phyloP scores from a whole-genome alignment of 2,888 invertebrate species.

The Pecten maximus region DNA sequence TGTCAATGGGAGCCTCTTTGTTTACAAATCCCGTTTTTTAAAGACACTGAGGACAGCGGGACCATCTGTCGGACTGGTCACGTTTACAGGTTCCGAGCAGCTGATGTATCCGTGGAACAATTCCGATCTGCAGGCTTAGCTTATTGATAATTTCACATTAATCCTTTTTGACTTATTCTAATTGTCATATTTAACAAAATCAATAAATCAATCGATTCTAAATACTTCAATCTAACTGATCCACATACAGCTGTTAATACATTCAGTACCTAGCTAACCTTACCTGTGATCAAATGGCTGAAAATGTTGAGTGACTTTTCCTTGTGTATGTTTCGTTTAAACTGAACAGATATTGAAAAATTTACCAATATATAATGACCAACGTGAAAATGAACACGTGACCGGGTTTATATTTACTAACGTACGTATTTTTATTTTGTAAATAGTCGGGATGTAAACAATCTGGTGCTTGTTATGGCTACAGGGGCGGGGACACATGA shows the following conservation, averaged over 20 bases:
- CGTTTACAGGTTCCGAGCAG: too few species aligned
- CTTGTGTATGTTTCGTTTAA: background rate
- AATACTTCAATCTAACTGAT: too few species aligned
- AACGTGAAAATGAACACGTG: constrained; percentile 8
- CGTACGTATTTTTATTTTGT: constrained; percentile 22
- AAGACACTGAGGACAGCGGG: too few species aligned
- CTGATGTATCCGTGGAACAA: too few species aligned
- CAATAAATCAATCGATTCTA: too few species aligned
- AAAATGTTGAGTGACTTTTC: background rate
- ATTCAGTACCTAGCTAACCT: background rate
- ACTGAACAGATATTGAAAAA: background rate
- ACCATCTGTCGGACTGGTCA: too few species aligned
- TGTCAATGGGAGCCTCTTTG: background rate
- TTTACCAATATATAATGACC: background rate
- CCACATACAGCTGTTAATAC: background rate
- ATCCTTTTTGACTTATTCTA: too few species aligned
- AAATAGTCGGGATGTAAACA: constrained; percentile 13
- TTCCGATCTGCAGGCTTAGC: too few species aligned
- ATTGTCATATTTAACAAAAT: too few species aligned
- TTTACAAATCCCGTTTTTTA: background rate
- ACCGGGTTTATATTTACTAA: background rate
- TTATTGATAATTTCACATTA: too few species aligned
- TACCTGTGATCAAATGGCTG: background rate
- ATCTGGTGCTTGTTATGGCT: background rate
- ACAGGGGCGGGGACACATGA: background rate